Evolutionary conservation across 2,888 invertebrate species (phyloP), one percentile per base, ranked within the genome.

Genomic region (Pristionchus mayeri): DNA sequence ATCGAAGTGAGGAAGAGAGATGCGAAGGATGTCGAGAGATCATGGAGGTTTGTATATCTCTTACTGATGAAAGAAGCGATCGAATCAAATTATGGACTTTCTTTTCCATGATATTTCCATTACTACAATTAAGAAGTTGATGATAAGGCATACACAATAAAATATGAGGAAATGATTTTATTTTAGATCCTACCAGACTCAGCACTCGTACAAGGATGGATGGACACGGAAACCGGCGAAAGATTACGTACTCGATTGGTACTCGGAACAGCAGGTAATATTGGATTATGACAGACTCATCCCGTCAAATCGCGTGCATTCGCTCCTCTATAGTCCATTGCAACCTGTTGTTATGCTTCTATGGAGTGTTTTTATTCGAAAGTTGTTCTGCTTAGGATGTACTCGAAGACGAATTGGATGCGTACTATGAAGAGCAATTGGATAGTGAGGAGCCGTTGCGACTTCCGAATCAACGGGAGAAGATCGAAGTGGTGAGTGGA

Each of bases 371-470:
- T 48, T 48, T 48, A 48, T 11, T 48, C 7, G 48, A 48, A 9
- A 48, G 16, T 16, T 48, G 16, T 48, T 11, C 11, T 34, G 27
- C 18, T 1, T 54, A 63, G 63, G 67, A 67, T 21, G 67, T 37
- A 37, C 67, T 67, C 1, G 67, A 67, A 37, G 67, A 67, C 37
- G 67, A 67, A 21, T 67, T 67, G 67, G 67, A 67, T 40, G 67
- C 34, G 9, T 67, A 27, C 67, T 67, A 67, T n/a, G 67, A 67
- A 27, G 67, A 67, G 13, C 67, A 67, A 67, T 67, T 67, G 67
- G 67, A 67, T 2, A 67, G 67, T 67, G 67, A 67, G 37, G 67
- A 67, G 30, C 67, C 67, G 21, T n/a, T 67, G 34, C 18, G 40
- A 67, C 40, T 67, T 7, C 67, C 67, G 1, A 21, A 67, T 67